A percentile compares a stretch with the other conserved stretches of the same genome.
phyloP scores from a whole-genome alignment of 2,113 vertebrate genomes.

The Platysteira castanea region DNA sequence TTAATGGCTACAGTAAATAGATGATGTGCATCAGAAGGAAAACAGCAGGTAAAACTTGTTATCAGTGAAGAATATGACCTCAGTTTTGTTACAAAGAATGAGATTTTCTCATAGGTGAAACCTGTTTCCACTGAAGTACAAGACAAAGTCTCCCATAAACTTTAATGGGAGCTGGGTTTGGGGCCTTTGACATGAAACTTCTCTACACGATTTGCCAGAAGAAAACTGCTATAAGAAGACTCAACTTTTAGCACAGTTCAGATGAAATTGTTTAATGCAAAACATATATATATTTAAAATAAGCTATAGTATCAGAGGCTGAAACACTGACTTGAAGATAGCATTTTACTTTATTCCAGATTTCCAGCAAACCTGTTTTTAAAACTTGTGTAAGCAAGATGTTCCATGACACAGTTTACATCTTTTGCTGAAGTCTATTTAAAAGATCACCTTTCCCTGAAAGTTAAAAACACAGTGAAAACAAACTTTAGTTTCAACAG shows the following conservation, averaged over 20 bases:
- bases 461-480: too few relatives aligned
- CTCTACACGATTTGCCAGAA: conserved; percentile 12
- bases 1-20: background rate
- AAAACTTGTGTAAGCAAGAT: too few relatives aligned
- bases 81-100: conserved; percentile 7
- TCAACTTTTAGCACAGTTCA: conserved; percentile 21
- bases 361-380: too few relatives aligned
- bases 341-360: background rate
- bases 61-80: background rate
- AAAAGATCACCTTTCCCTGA: too few relatives aligned
- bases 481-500: too few relatives aligned
- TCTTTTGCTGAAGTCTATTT: too few relatives aligned
- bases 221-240: background rate
- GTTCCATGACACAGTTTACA: too few relatives aligned
- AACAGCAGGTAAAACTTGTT: conserved; percentile 25
- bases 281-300: background rate
- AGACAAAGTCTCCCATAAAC: background rate
- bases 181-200: background rate
- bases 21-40: conserved; percentile 41
- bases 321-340: background rate
- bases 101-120: conserved; percentile 10
- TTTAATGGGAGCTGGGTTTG: background rate
- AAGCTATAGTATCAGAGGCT: background rate
- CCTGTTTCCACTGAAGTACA: background rate
- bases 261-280: background rate